phyloP scores from a whole-genome alignment of 2,888 invertebrate species.

The Diadegma fenestrale region DNA sequence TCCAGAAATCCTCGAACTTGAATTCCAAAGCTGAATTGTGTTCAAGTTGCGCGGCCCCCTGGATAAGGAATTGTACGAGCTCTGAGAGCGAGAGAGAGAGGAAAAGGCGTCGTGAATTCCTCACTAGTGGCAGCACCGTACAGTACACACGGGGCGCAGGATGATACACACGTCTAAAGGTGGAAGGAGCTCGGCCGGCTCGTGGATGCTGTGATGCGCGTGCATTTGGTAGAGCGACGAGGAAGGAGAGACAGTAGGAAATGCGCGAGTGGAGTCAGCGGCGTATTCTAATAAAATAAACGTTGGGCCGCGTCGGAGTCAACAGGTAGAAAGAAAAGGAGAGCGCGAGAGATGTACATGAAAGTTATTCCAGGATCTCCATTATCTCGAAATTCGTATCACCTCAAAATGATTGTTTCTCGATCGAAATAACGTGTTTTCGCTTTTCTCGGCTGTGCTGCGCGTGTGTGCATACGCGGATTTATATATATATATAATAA shows the following conservation, averaged over 20 bases:
- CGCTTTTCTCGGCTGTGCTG: neutral
- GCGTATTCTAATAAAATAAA: constrained; percentile 28
- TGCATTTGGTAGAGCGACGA: constrained; percentile 16
- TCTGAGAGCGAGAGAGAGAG: neutral
- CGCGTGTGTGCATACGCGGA: neutral
- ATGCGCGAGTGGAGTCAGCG: constrained; percentile 26
- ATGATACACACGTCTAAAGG: constrained; percentile 3
- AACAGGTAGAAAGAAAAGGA: constrained; percentile 63
- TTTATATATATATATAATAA: neutral
- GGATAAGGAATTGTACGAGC: constrained; percentile 58
- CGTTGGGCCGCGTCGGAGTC: constrained; percentile 55
- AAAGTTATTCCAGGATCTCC: constrained; percentile 30
- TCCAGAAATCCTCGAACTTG: constrained; percentile 30
- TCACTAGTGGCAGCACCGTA: constrained; percentile 63
- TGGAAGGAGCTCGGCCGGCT: constrained; percentile 19
- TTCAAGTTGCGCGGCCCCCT: too few species aligned
- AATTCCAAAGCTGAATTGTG: constrained; percentile 20
- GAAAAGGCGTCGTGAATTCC: constrained; percentile 52
- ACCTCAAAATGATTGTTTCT: constrained; percentile 1
- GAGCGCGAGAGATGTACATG: constrained; percentile 6
- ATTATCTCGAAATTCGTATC: neutral
- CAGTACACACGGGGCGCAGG: neutral
- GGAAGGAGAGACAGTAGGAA: constrained; percentile 14
- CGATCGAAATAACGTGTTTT: neutral
- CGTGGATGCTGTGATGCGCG: constrained; percentile 16